Conservation (phyloP, 2,888 invertebrate genomes). For the Cephus sareptanus region DNA sequence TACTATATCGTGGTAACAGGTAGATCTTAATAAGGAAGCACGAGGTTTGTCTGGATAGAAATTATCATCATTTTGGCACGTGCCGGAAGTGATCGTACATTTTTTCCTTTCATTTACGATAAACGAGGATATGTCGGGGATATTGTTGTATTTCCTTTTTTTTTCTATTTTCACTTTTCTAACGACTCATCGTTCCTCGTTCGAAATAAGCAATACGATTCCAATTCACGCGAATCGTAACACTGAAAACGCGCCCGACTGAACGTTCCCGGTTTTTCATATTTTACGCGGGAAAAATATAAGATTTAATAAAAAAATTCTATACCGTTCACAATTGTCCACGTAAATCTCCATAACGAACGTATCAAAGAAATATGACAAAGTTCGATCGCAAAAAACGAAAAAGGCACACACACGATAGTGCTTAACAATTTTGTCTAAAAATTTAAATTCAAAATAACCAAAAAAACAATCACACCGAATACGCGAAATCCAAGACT, state of each 20-base stretch:
- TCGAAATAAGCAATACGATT: neutral
- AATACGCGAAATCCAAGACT: neutral
- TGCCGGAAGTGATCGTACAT: constrained; percentile 37
- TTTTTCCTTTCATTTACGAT: constrained; percentile 9
- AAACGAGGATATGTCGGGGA: constrained; percentile 31
- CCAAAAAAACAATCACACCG: neutral
- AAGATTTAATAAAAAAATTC: neutral
- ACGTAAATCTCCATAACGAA: too few species aligned
- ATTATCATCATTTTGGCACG: constrained; percentile 40
- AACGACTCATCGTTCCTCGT: neutral
- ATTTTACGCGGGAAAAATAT: neutral
- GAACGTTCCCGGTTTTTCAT: neutral
- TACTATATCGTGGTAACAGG: neutral
- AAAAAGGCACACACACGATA: neutral
- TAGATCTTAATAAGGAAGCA: constrained; percentile 1
- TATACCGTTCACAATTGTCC: neutral
- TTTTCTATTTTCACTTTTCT: neutral
- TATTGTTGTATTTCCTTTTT: neutral
- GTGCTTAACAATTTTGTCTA: constrained; percentile 10
- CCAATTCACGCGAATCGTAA: neutral
- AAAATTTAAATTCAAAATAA: neutral
- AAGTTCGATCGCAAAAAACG: neutral
- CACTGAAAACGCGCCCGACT: neutral
- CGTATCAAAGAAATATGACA: too few species aligned
- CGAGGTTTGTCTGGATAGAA: neutral